A percentile compares a stretch with the other conserved stretches of the same genome.
phyloP scores from a whole-genome alignment of 2,888 invertebrate genomes.

The Nomada ruficornis region DNA sequence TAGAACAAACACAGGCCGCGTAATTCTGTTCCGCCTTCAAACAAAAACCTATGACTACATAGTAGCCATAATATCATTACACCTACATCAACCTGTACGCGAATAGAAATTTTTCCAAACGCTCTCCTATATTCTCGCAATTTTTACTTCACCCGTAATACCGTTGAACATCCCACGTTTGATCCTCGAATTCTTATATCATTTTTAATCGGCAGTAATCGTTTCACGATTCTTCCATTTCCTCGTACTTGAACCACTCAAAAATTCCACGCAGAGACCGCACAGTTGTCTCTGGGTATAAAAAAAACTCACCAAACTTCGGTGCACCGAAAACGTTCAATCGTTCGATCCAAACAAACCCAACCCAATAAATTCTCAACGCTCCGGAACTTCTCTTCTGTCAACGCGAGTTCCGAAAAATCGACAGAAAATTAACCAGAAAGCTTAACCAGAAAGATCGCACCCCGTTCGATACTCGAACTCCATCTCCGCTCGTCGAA shows the following conservation, averaged over 20 bases:
- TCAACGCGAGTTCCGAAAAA: background rate
- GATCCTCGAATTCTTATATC: background rate
- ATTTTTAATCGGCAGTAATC: background rate
- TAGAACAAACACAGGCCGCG: background rate
- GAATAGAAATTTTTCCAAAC: no score
- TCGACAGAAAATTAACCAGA: background rate
- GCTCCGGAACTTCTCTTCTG: background rate
- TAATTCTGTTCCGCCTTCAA: background rate
- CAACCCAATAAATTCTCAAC: no score
- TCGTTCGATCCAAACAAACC: background rate
- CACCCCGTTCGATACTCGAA: no score
- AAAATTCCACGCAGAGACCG: no score
- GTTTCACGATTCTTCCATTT: no score
- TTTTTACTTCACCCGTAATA: background rate
- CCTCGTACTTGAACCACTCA: no score
- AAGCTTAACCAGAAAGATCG: background rate
- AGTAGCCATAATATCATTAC: no score
- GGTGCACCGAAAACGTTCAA: background rate
- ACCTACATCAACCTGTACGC: no score
- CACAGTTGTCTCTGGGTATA: no score
- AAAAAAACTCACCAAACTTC: no score
- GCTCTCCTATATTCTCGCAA: no score
- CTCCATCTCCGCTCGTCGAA: background rate
- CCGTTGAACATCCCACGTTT: background rate
- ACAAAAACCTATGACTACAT: no score